These are phyloP conservation scores for Hydrozoanthus tunicans DNA, from an alignment of 64 coral and sea anemone genomes.

Conservation along the genomic window DNA sequence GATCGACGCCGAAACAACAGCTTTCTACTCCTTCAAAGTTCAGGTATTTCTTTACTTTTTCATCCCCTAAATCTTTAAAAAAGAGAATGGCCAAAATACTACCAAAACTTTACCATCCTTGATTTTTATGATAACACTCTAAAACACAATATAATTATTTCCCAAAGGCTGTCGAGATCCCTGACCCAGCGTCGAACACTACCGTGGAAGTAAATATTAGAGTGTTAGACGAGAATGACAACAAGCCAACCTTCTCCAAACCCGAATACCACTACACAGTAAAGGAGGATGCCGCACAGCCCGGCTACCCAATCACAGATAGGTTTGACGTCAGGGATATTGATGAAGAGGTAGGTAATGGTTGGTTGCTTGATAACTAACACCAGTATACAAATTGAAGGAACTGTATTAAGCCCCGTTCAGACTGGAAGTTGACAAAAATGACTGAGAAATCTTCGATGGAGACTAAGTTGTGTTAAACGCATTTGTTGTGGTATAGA, in stretches of 20 bases:
- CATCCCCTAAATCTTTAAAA: not conserved
- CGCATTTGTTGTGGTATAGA: no score
- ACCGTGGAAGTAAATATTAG: conserved; percentile 67
- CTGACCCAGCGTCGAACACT: conserved; percentile 69
- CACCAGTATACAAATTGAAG: no score
- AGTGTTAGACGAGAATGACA: conserved; percentile 79
- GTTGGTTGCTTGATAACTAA: no score
- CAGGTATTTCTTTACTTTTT: conserved; percentile 10
- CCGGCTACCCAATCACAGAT: conserved; percentile 69
- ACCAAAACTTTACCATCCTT: not conserved
- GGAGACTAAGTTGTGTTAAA: no score
- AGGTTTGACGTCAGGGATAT: conserved; percentile 67
- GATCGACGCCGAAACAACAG: conserved; percentile 72
- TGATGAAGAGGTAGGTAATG: conserved; percentile 61
- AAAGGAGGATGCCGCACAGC: conserved; percentile 66
- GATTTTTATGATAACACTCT: no score
- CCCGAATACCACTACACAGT: conserved; percentile 55
- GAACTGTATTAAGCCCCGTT: no score
- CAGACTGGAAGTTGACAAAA: no score
- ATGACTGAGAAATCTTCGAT: no score
- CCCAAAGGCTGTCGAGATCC: conserved; percentile 76
- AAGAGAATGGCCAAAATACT: not conserved
- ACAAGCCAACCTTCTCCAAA: conserved; percentile 62
- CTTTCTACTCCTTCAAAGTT: conserved; percentile 60
- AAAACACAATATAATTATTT: not conserved